Evolutionary conservation across 2,797 vertebrate genomes (phyloP), one percentile per base, ranked within the genome.

Genomic region (Sparidentex hasta): DNA sequence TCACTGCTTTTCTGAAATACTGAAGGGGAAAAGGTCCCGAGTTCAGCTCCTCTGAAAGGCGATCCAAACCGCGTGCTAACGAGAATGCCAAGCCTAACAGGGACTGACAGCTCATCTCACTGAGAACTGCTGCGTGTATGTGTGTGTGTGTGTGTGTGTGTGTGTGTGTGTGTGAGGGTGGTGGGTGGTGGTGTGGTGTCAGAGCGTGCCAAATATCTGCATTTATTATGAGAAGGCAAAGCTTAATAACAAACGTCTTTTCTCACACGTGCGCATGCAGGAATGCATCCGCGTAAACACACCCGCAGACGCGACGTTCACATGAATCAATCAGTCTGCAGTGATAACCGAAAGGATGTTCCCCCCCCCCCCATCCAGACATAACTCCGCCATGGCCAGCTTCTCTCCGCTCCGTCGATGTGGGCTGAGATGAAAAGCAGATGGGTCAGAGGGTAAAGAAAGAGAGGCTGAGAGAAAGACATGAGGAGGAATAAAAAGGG

Each of bases 31-130:
- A 87, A 90, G 87, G 92, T 92, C 88, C 84, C 20, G 81, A 83
- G 88, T 92, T 93, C 89, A 89, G 85, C 59, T 90, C 78, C 86
- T 90, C 90, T 94, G 92, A 92, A 95, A 95, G 88, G 71, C 79
- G 87, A 93, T 93, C 92, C 91, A 94, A 93, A 91, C 91, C 87
- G 80, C 89, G 81, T 87, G 90, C 92, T 94, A 93, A 94, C 79
- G 76, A 92, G 91, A 92, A 93, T 87, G 93, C 94, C 94, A 94
- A 93, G 89, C 87, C 88, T 94, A 95, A 95, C 91, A 89, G 91
- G 87, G 90, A 92, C 82, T 94, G 93, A 95, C 92, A 94, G 89
- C 88, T 91, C 83, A 77, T 92, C 58, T 69, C 87, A 78, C 80
- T 88, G 81, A 84, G 72, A 82, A 77, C 84, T 77, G 87, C 79